Conservation (phyloP, 2,888 invertebrate species). For the Cephalotes varians region DNA sequence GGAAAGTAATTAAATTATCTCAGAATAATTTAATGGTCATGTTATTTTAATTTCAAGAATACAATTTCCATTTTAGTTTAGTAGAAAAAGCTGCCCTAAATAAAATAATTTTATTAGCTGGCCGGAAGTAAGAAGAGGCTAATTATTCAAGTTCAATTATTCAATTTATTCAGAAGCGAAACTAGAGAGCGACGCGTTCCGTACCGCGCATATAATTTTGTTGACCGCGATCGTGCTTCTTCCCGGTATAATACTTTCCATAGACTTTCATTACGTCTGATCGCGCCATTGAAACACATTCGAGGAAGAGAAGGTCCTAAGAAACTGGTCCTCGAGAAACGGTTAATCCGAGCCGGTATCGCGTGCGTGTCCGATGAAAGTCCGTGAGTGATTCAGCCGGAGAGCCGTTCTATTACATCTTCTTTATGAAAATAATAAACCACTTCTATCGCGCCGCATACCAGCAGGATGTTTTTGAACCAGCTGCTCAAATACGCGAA, state of each 20-base stretch:
- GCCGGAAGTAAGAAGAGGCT: neutral
- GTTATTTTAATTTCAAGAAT: slow-evolving; percentile 8
- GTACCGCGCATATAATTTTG: slow-evolving; percentile 23
- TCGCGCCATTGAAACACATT: slow-evolving; percentile 15
- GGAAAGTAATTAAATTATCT: slow-evolving; percentile 11
- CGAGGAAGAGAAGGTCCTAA: slow-evolving; percentile 1
- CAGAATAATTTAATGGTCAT: neutral
- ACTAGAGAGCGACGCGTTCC: slow-evolving; percentile 13
- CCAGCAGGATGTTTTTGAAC: slow-evolving; percentile 30
- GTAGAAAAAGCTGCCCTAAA: neutral
- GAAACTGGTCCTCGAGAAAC: slow-evolving; percentile 44
- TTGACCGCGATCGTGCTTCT: slow-evolving; percentile 40
- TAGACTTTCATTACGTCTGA: slow-evolving; percentile 36
- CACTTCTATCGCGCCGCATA: slow-evolving; percentile 4
- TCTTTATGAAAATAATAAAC: slow-evolving; percentile 36
- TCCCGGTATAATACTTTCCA: slow-evolving; percentile 37
- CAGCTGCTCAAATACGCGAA: slow-evolving; percentile 24
- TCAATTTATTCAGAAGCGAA: slow-evolving; percentile 9
- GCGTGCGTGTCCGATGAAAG: slow-evolving; percentile 43
- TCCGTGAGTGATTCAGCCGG: slow-evolving; percentile 9
- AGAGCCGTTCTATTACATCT: slow-evolving; percentile 8
- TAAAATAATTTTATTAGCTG: slow-evolving; percentile 1
- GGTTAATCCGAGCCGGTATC: slow-evolving; percentile 34
- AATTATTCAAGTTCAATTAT: slow-evolving; percentile 20
- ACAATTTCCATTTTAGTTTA: neutral